Conservation (phyloP, 2,888 invertebrate genomes). For the Gryllus longicercus region DNA sequence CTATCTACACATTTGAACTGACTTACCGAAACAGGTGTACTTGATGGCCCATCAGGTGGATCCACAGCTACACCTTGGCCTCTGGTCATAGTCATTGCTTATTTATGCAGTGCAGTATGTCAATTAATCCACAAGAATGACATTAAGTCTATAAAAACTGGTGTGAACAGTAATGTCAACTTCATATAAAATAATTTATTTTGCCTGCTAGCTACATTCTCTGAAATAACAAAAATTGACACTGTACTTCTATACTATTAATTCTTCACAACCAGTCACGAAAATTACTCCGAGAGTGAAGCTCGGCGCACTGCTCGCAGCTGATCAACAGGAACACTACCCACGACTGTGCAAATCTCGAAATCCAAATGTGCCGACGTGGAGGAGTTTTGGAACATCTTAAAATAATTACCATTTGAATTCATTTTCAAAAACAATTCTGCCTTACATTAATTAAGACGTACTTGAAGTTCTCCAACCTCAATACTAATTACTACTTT, state of each 20-base stretch:
- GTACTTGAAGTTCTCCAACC: conserved; percentile 19
- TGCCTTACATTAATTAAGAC: conserved; percentile 26
- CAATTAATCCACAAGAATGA: conserved; percentile 29
- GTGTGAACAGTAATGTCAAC: conserved; percentile 27
- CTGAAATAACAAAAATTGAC: conserved; percentile 43
- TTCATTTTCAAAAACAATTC: conserved; percentile 18
- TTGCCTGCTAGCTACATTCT: conserved; percentile 49
- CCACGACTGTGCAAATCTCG: too few relatives aligned
- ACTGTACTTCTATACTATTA: not conserved
- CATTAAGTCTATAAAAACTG: conserved; percentile 31
- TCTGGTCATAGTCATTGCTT: conserved; percentile 60
- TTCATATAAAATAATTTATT: conserved; percentile 44
- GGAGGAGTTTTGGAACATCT: too few relatives aligned
- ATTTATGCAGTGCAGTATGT: conserved; percentile 11
- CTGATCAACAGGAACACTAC: too few relatives aligned
- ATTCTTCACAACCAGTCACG: too few relatives aligned
- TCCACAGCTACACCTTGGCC: conserved; percentile 59
- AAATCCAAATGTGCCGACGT: too few relatives aligned
- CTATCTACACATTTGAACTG: not conserved
- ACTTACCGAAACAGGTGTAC: conserved; percentile 35
- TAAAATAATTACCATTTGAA: too few relatives aligned
- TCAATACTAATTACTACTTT: not conserved
- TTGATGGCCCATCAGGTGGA: conserved; percentile 50
- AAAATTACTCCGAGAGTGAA: too few relatives aligned
- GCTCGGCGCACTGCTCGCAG: too few relatives aligned